Evolutionary conservation across 2,888 invertebrate species (phyloP), one percentile per base, ranked within the genome.

Genomic region (Anagyrus pseudococci): DNA sequence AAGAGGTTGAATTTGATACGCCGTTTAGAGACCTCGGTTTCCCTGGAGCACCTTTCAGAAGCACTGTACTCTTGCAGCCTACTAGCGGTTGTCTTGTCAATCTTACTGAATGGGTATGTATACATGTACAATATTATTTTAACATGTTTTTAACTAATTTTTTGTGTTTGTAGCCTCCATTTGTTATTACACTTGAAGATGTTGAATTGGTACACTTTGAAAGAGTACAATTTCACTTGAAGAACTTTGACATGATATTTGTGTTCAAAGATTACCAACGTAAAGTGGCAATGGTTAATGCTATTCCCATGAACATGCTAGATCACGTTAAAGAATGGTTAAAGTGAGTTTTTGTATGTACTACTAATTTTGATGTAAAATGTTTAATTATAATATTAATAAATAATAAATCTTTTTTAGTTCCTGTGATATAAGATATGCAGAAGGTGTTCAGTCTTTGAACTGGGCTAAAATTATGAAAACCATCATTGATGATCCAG

Each of bases 391-490:
- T 33, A 33, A 33, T 8, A 13, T 8, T 55, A 46, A n/a, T 46
- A 56, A 7, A 44, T 26, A 33, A 26, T 50, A 17, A 25, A 13
- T 22, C 44, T 37, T 71, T 77, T 78, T n/a, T 78, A 93, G 92
- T 78, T 96, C 96, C 0, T 97, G 96, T 81, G 97, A 97, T 77
- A 96, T 98, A 71, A 90, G 94, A 44, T 99, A 98, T 82, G 93
- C 97, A 0, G 99, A 99, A 82, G 99, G 99, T 74, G 93, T 98
- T 57, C 98, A 99, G 80, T 96, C 97, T 0, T 85, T 99, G 73
- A 99, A 99, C 83, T 99, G 99, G 99, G 89, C 93, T 0, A 99
- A 99, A 82, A 98, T 99, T 71, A 99, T 99, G 99, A 99, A 99
- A 84, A 98, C 98, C 0, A 98, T 99, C 73, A 93, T 93, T 0